phyloP scores from a whole-genome alignment of 2,888 invertebrate species.

The Phortica okadai region DNA sequence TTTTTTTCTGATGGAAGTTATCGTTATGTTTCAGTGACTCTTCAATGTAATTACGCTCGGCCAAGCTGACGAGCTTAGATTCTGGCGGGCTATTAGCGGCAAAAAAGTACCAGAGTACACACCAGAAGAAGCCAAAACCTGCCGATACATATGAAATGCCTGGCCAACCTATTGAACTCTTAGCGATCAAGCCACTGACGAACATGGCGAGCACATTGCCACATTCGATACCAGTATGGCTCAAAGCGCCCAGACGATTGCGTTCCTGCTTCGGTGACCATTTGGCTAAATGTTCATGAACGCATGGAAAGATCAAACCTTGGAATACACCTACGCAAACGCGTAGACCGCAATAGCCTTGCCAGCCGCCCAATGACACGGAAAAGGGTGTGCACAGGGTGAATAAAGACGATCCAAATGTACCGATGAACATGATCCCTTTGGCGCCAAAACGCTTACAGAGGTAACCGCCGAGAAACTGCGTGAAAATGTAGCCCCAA shows the following conservation, averaged over 20 bases:
- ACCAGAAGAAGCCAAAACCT: conserved; percentile 77
- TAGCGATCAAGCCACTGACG: conserved; percentile 80
- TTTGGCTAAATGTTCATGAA: conserved; percentile 82
- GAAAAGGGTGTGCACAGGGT: conserved; percentile 83
- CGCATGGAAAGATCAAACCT: conserved; percentile 81
- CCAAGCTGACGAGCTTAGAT: conserved; percentile 78
- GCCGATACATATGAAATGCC: conserved; percentile 82
- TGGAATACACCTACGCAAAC: conserved; percentile 83
- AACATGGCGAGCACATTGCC: conserved; percentile 83
- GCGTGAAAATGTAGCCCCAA: conserved; percentile 84
- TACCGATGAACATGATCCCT: conserved; percentile 78
- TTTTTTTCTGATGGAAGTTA: conserved; percentile 56
- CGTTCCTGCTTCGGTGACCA: conserved; percentile 83
- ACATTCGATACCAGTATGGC: conserved; percentile 80
- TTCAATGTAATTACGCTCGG: conserved; percentile 80
- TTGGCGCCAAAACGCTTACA: conserved; percentile 83
- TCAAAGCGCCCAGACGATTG: conserved; percentile 79
- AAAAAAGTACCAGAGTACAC: conserved; percentile 78
- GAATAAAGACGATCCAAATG: conserved; percentile 81
- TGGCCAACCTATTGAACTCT: conserved; percentile 80
- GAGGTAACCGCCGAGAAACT: conserved; percentile 82
- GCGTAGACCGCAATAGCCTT: conserved; percentile 79
- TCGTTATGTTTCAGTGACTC: conserved; percentile 71
- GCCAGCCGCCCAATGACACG: conserved; percentile 80
- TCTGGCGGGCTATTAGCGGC: conserved; percentile 80